These are phyloP conservation scores for Lacanobia oleracea DNA, from an alignment of 2,888 invertebrate species.

Conservation along the genomic window DNA sequence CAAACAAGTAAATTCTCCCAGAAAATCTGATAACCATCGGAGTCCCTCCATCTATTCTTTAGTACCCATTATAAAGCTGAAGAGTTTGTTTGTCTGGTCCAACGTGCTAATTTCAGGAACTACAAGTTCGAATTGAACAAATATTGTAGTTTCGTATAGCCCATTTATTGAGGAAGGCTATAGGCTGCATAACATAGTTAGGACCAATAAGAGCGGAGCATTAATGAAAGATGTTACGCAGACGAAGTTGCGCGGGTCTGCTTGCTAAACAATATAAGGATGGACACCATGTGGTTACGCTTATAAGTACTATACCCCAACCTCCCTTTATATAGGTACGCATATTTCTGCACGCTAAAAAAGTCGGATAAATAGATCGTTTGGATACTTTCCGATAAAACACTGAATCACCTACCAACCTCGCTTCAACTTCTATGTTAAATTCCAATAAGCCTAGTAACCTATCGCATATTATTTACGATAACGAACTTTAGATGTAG, in stretches of 20 bases:
- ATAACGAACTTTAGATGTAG: constrained; percentile 30
- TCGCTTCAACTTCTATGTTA: constrained; percentile 5
- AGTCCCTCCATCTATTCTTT: no score
- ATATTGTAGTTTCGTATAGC: no score
- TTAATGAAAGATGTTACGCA: no score
- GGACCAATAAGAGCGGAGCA: no score
- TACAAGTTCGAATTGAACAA: no score
- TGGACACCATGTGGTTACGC: background rate
- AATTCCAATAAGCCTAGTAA: constrained; percentile 21
- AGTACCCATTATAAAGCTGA: no score
- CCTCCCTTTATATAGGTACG: background rate
- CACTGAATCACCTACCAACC: background rate
- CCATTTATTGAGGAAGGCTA: no score
- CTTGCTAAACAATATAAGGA: background rate
- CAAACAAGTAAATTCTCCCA: background rate
- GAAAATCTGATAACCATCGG: background rate
- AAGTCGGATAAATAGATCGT: background rate
- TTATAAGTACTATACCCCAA: background rate
- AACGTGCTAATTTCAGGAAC: no score
- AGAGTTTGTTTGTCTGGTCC: no score
- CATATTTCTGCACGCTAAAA: background rate
- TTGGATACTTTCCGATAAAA: constrained; percentile 16
- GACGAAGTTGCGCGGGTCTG: no score
- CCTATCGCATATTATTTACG: constrained; percentile 38
- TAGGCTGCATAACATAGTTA: no score